Evolutionary conservation across 2,797 vertebrate species (phyloP).

Genomic region (Smutsia temminckii): DNA sequence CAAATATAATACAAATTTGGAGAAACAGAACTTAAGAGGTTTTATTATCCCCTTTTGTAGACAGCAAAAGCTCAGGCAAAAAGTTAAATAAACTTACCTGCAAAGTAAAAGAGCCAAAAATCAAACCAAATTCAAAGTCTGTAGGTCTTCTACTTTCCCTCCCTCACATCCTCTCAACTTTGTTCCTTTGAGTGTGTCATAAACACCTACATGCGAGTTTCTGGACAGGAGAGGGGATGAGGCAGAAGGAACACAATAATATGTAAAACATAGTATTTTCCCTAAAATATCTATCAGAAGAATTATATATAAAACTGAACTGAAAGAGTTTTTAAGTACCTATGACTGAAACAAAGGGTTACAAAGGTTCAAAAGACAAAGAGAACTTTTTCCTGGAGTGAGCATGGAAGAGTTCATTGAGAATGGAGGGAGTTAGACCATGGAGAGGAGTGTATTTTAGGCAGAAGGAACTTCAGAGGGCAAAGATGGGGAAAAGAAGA

Average conservation of each 20-base stretch:
- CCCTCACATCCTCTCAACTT: background rate
- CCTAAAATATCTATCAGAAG: background rate
- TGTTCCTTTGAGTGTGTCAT: background rate
- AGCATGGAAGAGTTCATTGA: slow-evolving; percentile 28
- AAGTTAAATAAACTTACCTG: slow-evolving; percentile 28
- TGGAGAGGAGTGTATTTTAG: background rate
- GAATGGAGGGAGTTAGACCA: background rate
- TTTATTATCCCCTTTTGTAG: background rate
- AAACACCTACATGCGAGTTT: background rate
- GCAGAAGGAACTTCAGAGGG: slow-evolving; percentile 29
- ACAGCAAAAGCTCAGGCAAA: slow-evolving; percentile 4
- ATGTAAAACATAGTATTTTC: background rate
- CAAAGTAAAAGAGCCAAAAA: background rate
- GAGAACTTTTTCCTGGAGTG: background rate
- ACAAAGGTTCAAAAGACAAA: slow-evolving; percentile 19
- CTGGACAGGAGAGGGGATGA: background rate
- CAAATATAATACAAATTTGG: slow-evolving; percentile 19
- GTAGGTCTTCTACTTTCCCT: background rate
- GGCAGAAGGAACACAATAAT: background rate
- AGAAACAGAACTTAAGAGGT: slow-evolving; percentile 6
- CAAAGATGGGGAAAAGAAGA: background rate
- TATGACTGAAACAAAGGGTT: slow-evolving; percentile 1
- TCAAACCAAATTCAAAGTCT: background rate
- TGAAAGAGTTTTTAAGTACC: background rate
- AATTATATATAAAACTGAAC: background rate